Evolutionary conservation across 2,888 invertebrate genomes (phyloP).

Genomic region (Holacanthella duospinosa): DNA sequence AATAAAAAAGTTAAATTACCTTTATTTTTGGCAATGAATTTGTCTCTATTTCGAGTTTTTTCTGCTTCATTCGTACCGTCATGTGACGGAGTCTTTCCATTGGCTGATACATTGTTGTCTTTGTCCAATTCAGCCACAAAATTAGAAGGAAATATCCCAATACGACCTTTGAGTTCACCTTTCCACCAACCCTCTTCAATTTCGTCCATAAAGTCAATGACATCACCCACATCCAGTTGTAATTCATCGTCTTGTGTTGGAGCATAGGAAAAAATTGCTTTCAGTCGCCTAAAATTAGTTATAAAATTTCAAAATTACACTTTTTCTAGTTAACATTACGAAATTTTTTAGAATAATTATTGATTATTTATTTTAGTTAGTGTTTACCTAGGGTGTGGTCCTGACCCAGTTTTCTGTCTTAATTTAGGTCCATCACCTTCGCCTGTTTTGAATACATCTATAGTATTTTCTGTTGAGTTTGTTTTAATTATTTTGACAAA

Average conservation of each 20-base stretch:
- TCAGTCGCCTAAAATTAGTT: slow-evolving; percentile 53
- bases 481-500: slow-evolving; percentile 58
- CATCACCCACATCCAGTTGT: slow-evolving; percentile 71
- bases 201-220: slow-evolving; percentile 81
- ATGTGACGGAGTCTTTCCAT: slow-evolving; percentile 4
- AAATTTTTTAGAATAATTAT: background rate
- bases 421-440: slow-evolving; percentile 13
- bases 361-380: too few species aligned
- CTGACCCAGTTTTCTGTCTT: slow-evolving; percentile 6
- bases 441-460: background rate
- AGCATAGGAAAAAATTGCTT: slow-evolving; percentile 79
- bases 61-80: slow-evolving; percentile 4
- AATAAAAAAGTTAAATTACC: too few species aligned
- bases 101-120: background rate
- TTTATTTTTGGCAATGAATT: slow-evolving; percentile 1
- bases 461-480: background rate
- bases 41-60: slow-evolving; percentile 4
- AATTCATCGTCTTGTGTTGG: slow-evolving; percentile 91
- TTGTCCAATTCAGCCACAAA: slow-evolving; percentile 56
- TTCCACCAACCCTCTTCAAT: slow-evolving; percentile 92
- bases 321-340: too few species aligned
- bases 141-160: slow-evolving; percentile 93
- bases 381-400: slow-evolving; percentile 2
- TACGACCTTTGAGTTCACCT: slow-evolving; percentile 61
- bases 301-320: too few species aligned